phyloP scores from a whole-genome alignment of 2,888 invertebrate genomes.

The Tipula helvola region DNA sequence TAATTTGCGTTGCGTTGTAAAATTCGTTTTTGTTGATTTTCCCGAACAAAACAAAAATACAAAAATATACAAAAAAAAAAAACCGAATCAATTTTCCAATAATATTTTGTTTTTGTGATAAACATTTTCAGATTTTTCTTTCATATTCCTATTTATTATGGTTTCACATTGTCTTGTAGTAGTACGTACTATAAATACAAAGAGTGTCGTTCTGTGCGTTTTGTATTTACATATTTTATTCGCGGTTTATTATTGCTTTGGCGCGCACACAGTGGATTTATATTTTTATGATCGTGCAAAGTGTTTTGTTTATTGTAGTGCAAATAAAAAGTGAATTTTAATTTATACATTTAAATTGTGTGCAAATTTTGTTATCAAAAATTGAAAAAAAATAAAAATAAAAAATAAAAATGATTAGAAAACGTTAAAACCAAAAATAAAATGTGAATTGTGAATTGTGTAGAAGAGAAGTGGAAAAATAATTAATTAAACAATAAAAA shows the following conservation, averaged over 20 bases:
- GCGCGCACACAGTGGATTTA: background rate
- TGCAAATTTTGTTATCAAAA: background rate
- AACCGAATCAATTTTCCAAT: background rate
- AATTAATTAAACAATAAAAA: background rate
- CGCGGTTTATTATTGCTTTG: background rate
- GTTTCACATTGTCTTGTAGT: background rate
- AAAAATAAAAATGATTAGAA: background rate
- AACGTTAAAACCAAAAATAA: background rate
- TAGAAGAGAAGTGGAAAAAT: background rate
- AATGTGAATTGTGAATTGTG: background rate
- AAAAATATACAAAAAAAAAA: background rate
- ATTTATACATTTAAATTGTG: background rate
- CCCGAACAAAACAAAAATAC: background rate
- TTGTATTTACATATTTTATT: background rate
- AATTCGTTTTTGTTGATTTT: background rate
- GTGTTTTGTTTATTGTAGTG: background rate
- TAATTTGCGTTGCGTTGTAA: background rate
- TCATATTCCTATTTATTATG: background rate
- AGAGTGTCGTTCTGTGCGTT: background rate
- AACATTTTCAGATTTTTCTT: background rate
- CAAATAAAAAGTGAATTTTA: background rate
- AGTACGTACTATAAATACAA: background rate
- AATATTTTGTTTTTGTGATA: background rate
- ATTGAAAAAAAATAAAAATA: background rate
- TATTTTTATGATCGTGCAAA: background rate